Evolutionary conservation across 2,888 invertebrate species (phyloP), one percentile per base, ranked within the genome.

Genomic region (Lasioglossum figueresi): DNA sequence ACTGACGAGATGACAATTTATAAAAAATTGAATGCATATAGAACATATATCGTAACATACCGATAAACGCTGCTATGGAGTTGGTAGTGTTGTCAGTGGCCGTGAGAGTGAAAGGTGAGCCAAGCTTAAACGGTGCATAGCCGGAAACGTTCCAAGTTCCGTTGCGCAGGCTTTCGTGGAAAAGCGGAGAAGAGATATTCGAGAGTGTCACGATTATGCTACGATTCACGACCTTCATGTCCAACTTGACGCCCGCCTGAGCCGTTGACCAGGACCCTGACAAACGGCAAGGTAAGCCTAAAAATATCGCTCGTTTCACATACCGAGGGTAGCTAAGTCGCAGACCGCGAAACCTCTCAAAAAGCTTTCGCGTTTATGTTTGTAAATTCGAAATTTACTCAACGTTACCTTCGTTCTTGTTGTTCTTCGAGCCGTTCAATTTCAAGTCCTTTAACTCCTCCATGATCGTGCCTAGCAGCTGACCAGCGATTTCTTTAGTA

Each of bases 241-340:
- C 91, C 45, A 93, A 82, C 31, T 89, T 91, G 23, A 93, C 86
- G 76, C 93, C 93, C 1, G 92, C 93, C 78, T 90, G 90, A 16
- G 87, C 88, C 3, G 93, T 91, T 8, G 90, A 85, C 93, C 93
- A 93, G 45, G 93, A 92, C 12, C 93, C 93, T 73, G 93, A 86
- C 74, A 93, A 79, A 72, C 84, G 88, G 76, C 90, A 91, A 82
- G 90, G 88, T 63, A 84, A 84, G 75, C 88, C 91, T 91, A 78
- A 76, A 85, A 83, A 79, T 79, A 71, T 56, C 75, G 77, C 77
- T 63, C 19, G 84, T 81, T 83, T 70, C 71, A 81, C 75, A 80
- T 56, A 81, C 76, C 74, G 76, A 45, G 72, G 79, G n/a, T 23
- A 76, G 59, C 68, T 59, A 40, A 48, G 66, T 45, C 31, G 31